Evolutionary conservation across 2,888 invertebrate species (phyloP).

Genomic region (Dorcus hopei): DNA sequence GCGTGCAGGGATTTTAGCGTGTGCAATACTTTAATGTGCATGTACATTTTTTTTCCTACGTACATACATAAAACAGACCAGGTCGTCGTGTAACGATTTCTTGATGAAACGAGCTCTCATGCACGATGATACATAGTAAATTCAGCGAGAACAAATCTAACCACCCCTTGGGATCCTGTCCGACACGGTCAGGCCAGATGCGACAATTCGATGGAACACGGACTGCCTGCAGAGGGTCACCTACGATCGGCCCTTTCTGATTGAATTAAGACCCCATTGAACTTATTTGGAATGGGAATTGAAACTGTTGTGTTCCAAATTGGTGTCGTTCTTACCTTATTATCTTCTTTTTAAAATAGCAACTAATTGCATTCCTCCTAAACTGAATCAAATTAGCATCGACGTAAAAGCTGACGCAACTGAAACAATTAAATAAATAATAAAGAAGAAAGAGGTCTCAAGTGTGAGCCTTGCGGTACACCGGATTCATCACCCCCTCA

Average conservation of each 20-base stretch:
- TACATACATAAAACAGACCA: not conserved
- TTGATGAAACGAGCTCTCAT: not conserved
- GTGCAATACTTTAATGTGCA: not conserved
- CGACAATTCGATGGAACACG: conserved; percentile 42
- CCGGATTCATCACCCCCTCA: too few relatives aligned
- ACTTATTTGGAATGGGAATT: conserved; percentile 41
- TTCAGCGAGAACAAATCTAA: conserved; percentile 6
- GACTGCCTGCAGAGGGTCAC: conserved; percentile 41
- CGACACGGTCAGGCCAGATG: conserved; percentile 42
- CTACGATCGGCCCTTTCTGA: conserved; percentile 37
- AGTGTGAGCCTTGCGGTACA: too few relatives aligned
- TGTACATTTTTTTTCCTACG: not conserved
- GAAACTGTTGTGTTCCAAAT: conserved; percentile 30
- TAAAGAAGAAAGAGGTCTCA: too few relatives aligned
- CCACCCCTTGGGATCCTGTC: conserved; percentile 8
- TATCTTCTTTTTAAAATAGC: not conserved
- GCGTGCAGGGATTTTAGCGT: conserved; percentile 1
- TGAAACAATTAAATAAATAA: too few relatives aligned
- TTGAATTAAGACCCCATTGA: conserved; percentile 44
- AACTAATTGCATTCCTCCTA: too few relatives aligned
- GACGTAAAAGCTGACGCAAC: too few relatives aligned
- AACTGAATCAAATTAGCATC: too few relatives aligned
- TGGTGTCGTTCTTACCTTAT: conserved; percentile 28
- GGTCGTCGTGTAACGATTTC: not conserved
- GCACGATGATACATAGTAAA: not conserved